Evolutionary conservation across 1,140 invertebrate genomes (phyloP).

Genomic region (Formica exsecta): DNA sequence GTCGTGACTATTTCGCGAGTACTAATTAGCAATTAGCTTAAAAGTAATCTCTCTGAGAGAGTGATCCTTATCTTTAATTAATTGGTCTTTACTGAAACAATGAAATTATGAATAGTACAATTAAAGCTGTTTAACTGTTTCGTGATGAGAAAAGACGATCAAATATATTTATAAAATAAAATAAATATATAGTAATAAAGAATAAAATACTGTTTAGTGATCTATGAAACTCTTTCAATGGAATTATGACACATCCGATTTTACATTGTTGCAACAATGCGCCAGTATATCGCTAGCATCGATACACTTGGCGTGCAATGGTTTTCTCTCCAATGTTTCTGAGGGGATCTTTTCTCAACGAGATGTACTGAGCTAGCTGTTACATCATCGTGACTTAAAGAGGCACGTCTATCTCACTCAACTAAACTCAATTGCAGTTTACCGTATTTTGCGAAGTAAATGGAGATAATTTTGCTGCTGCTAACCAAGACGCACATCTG

Average conservation of each 20-base stretch:
- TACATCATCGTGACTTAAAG: constrained; percentile 47
- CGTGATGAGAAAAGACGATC: neutral
- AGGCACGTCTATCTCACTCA: constrained; percentile 9
- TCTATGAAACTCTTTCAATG: neutral
- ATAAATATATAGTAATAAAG: neutral
- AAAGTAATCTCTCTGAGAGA: neutral
- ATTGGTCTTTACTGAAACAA: constrained; percentile 28
- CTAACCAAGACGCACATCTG: neutral
- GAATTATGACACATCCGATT: neutral
- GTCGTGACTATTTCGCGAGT: constrained; percentile 17
- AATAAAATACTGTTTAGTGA: no score
- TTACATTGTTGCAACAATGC: neutral
- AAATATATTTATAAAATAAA: constrained; percentile 10
- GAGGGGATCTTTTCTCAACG: constrained; percentile 50
- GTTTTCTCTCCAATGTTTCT: constrained; percentile 24
- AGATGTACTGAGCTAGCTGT: constrained; percentile 50
- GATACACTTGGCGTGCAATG: neutral
- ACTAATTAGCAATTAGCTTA: constrained; percentile 29
- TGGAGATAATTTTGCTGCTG: neutral
- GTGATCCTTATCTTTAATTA: constrained; percentile 7
- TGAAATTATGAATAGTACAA: constrained; percentile 20
- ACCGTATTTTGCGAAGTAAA: constrained; percentile 31
- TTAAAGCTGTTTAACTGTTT: neutral
- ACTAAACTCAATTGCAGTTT: constrained; percentile 32
- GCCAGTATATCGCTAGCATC: constrained; percentile 10